Evolutionary conservation across 2,113 vertebrate species (phyloP).

Genomic region (Spermophilus dauricus): DNA sequence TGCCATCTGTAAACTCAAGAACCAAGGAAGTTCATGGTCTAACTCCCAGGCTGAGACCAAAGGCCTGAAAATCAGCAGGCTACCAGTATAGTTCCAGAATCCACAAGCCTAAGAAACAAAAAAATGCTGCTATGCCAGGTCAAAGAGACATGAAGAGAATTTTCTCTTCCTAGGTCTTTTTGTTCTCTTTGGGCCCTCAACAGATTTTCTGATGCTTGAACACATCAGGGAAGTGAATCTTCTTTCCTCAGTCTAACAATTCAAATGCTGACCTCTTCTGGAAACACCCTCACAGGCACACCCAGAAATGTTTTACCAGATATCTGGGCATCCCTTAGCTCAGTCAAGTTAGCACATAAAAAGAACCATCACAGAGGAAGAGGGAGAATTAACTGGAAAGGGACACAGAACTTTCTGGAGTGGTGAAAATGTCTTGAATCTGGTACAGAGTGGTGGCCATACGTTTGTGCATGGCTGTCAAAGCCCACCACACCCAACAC

Average conservation of each 20-base stretch:
- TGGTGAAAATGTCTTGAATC: not conserved
- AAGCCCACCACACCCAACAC: slow-evolving; percentile 12
- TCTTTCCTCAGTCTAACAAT: not conserved
- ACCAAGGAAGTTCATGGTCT: not conserved
- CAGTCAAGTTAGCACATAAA: not conserved
- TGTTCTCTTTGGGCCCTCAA: not conserved
- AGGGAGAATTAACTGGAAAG: not conserved
- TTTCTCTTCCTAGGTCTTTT: not conserved
- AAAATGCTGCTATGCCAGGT: not conserved
- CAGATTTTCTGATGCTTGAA: not conserved
- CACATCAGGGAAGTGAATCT: not conserved
- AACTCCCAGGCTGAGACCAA: not conserved
- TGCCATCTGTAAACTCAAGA: not conserved
- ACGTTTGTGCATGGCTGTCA: not conserved
- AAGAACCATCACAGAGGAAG: not conserved
- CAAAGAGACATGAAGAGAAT: not conserved
- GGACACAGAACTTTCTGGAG: not conserved
- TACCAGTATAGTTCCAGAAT: not conserved
- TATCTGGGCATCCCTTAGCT: not conserved
- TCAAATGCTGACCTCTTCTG: not conserved
- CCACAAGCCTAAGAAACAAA: not conserved
- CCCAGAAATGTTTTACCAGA: not conserved
- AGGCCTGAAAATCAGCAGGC: not conserved
- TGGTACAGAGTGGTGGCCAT: not conserved
- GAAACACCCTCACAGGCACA: not conserved